Base-by-base conservation (phyloP, 2,113 vertebrate species). In the Scytalopus superciliaris region DNA sequence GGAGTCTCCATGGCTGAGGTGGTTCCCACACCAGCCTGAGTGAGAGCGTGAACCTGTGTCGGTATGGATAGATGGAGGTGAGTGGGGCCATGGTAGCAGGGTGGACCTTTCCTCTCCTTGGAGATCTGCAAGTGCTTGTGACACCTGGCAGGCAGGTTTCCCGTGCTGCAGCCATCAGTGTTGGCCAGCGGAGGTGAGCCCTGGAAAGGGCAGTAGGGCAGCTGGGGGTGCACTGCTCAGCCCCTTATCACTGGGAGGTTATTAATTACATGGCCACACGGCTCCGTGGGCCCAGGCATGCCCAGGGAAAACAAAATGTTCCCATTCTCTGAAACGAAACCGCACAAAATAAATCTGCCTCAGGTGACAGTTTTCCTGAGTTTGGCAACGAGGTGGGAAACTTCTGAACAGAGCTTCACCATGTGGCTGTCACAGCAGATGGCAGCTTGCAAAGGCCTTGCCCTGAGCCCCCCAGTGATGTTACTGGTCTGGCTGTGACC, bases 11-110 rank as follows among this genome's bases (percentile, higher is more conserved):
- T n/a, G 23, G 23, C 49, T 91, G 44, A 72, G 39, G 31, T 66
- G 39, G 35, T 79, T 37, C n/a, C 4, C 2, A 0, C 2, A 5
- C 33, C 52, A 62, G 63, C 16, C 50, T 3, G 10, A 60, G n/a
- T 0, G 4, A 83, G 63, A 30, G 19, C 0, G 0, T 31, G 50
- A 56, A 19, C 35, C 69, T 3, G 0, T 10, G 7, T 0, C 7
- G 30, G 19, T 27, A 79, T 23, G 88, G 50, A 17, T 30, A 19
- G 53, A 53, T 7, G 13, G 19, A 62, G n/a, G 55, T 27, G 33
- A 64, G 24, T 16, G 31, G 67, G 59, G 60, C 52, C 3, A 2
- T n/a, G n/a, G n/a, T n/a, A n/a, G n/a, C n/a, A n/a, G n/a, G n/a
- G n/a, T n/a, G n/a, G n/a, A n/a, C 19, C 21, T 35, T 35, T 66